Conservation (phyloP, 1,140 invertebrate species). For the Solen grandis region DNA sequence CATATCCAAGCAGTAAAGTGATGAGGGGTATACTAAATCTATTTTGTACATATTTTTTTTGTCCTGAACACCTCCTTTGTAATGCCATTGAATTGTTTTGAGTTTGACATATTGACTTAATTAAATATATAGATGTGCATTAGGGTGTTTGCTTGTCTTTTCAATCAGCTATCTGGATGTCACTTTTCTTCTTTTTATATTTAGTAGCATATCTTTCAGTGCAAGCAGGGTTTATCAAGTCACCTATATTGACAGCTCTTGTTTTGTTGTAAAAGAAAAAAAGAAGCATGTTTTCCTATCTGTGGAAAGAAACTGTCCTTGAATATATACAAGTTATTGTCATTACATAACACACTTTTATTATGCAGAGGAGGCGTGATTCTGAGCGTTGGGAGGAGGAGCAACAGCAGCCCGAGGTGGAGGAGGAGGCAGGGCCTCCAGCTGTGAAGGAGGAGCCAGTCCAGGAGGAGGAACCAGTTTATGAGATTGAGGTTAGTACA, state of each 20-base stretch:
- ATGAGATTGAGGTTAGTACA: too few species aligned
- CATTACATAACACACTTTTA: background rate
- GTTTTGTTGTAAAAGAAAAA: too few species aligned
- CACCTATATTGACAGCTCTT: background rate
- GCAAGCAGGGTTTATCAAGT: background rate
- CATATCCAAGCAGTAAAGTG: too few species aligned
- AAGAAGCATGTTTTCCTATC: background rate
- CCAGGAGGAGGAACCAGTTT: slow-evolving; percentile 51
- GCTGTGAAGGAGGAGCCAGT: slow-evolving; percentile 26
- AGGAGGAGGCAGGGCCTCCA: slow-evolving; percentile 37
- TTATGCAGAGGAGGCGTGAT: slow-evolving; percentile 60
- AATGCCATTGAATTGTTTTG: too few species aligned
- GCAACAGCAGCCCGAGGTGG: slow-evolving; percentile 31
- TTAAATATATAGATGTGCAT: too few species aligned
- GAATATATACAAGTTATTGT: background rate
- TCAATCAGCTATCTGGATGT: too few species aligned
- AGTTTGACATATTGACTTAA: too few species aligned
- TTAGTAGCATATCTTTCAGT: background rate
- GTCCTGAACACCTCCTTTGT: too few species aligned
- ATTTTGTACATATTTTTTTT: too few species aligned
- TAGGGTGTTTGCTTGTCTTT: too few species aligned
- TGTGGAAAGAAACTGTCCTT: background rate
- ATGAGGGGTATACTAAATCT: too few species aligned
- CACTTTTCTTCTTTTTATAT: too few species aligned
- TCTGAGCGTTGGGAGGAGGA: slow-evolving; percentile 72